Percentiles rank a stretch among this genome's conserved stretches.
Evolutionary conservation across 2,888 invertebrate species (phyloP).

Genomic region (Lucinisca nassula): DNA sequence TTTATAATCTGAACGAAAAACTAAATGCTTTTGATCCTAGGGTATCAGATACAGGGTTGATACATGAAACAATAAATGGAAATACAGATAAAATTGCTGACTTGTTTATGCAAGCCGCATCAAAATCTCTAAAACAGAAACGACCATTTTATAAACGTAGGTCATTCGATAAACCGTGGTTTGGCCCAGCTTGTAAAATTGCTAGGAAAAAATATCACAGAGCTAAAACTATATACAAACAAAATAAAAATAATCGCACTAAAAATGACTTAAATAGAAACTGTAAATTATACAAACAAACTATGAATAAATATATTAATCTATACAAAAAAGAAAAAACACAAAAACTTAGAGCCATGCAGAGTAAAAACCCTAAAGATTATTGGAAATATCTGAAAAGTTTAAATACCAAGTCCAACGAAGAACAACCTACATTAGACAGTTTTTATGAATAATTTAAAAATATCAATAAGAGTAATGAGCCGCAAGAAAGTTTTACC

Average conservation of each 20-base stretch:
- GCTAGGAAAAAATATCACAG: conserved; percentile 28
- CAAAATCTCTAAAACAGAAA: neutral
- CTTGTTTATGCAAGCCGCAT: neutral
- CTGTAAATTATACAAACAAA: conserved; percentile 13
- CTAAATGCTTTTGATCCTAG: neutral
- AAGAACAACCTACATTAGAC: neutral
- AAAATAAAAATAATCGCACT: conserved; percentile 3
- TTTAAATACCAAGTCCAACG: neutral
- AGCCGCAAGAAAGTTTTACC: neutral
- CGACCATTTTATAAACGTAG: too few relatives aligned
- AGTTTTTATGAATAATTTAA: neutral
- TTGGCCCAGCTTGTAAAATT: conserved; percentile 42
- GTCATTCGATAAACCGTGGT: conserved; percentile 44
- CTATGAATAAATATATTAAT: conserved; percentile 8
- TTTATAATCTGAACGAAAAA: neutral
- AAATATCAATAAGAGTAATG: neutral
- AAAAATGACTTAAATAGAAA: neutral
- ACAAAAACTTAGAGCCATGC: conserved; percentile 15
- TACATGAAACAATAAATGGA: neutral
- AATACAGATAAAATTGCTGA: neutral
- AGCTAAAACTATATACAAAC: conserved; percentile 8
- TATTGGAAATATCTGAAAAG: conserved; percentile 23
- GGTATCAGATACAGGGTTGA: too few relatives aligned
- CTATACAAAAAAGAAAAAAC: neutral
- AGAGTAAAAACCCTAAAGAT: neutral